phyloP scores from a whole-genome alignment of 2,888 invertebrate species.

The Caenorhabditis sp. region DNA sequence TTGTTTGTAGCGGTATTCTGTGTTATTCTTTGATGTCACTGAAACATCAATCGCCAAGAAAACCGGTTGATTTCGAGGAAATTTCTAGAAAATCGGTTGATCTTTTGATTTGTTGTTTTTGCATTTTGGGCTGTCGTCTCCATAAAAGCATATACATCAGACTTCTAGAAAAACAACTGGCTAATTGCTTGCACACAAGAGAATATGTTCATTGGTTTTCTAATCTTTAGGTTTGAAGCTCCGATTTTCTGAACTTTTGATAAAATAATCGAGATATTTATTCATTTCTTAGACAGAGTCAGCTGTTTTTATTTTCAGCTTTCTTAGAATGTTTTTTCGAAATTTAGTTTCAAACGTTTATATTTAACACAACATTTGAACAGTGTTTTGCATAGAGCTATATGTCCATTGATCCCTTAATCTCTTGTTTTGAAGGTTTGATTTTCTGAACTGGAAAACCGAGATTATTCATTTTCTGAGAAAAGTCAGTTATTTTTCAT shows the following conservation, averaged over 20 bases:
- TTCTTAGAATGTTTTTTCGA: no score
- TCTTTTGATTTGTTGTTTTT: slow-evolving; percentile 28
- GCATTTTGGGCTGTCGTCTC: background rate
- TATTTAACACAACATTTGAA: no score
- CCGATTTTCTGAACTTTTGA: slow-evolving; percentile 19
- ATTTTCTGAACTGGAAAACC: slow-evolving; percentile 12
- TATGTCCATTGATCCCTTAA: slow-evolving; percentile 1
- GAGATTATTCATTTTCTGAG: background rate
- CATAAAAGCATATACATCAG: no score
- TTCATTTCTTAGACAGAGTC: background rate
- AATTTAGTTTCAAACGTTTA: no score
- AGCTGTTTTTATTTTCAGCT: no score
- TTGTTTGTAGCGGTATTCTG: slow-evolving; percentile 13
- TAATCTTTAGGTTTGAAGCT: background rate
- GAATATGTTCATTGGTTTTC: slow-evolving; percentile 1
- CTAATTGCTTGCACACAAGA: background rate
- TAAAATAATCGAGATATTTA: no score
- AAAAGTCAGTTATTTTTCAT: background rate
- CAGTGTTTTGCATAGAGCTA: no score
- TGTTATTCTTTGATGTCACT: slow-evolving; percentile 44
- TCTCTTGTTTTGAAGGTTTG: background rate
- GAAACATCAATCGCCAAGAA: slow-evolving; percentile 37
- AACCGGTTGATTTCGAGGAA: slow-evolving; percentile 30
- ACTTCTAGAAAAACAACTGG: no score
- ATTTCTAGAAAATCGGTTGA: slow-evolving; percentile 17